Base-by-base conservation (phyloP, 2,888 invertebrate species). In the Periphyllus acericola region DNA sequence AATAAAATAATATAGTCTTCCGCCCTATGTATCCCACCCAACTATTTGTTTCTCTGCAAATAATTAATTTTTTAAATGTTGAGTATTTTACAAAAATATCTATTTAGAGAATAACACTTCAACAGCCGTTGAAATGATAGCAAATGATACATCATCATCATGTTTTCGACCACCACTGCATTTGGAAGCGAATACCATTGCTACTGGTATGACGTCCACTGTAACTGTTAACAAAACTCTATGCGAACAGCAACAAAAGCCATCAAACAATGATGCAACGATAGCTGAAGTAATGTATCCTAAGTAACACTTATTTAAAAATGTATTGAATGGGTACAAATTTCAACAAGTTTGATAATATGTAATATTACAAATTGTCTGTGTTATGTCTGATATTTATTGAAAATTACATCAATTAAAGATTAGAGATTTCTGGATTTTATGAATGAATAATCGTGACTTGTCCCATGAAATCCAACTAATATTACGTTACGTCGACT, bases 121-220 rank as follows among this genome's bases (percentile, higher is more conserved):
- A n/a, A 3, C n/a, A 19, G 32, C 29, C 1, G 36, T 17, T 3
- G 21, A 36, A 32, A 75, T 52, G n/a, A 25, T 60, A 60, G 55
- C 36, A 40, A 75, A 60, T 11, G 29, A 83, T 83, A 34, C 71
- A 6, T 71, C 72, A 25, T n/a, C 72, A 11, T 8, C 74, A 5
- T 29, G 29, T 75, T 34, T 74, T 9, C n/a, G 55, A 36, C 52
- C 11, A 36, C 52, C 11, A 34, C 3, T 83, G 8, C 36, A 46
- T 25, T 14, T 74, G 5, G 40, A 75, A 8, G 52, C 72, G n/a
- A 83, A 25, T n/a, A 52, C 46, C 3, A 17, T 55, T n/a, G 60
- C 19, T 21, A 2, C 60, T n/a, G 40, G 52, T 29, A 75, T 83
- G 83, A 60, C n/a, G 14, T 75, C 83, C 29, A 75, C 83, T 4